A percentile compares a stretch with the other conserved stretches of the same genome.
phyloP scores from a whole-genome alignment of 2,797 vertebrate species.

The Myoxocephalus aenaeus region DNA sequence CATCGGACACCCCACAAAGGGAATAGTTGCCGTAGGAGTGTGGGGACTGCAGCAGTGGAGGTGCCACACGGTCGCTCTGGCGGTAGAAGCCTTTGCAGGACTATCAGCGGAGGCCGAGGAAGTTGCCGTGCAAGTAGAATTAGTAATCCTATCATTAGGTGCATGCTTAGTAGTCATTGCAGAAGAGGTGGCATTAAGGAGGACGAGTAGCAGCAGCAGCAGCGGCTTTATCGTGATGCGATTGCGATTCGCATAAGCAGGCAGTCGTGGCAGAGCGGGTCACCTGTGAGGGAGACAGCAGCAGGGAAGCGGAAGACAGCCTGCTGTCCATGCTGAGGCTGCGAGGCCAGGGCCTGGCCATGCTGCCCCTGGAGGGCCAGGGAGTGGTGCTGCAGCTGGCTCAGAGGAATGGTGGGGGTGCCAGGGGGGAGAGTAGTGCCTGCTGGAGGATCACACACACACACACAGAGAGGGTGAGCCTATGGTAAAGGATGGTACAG shows the following conservation, averaged over 20 bases:
- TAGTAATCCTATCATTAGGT: constrained; percentile 12
- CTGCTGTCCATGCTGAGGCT: constrained; percentile 85
- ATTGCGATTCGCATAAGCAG: constrained; percentile 25
- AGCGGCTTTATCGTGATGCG: constrained; percentile 10
- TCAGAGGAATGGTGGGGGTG: constrained; percentile 86
- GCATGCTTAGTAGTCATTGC: constrained; percentile 13
- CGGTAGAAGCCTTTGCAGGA: not conserved
- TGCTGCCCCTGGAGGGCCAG: constrained; percentile 87
- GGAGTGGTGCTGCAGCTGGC: constrained; percentile 87
- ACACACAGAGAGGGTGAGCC: constrained; percentile 7
- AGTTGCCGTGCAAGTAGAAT: not conserved
- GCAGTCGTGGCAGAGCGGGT: constrained; percentile 57
- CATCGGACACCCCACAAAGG: constrained; percentile 12
- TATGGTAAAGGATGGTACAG: constrained; percentile 35
- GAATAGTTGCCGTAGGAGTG: not conserved
- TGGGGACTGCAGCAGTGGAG: constrained; percentile 1
- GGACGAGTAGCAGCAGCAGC: constrained; percentile 5
- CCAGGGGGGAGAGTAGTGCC: constrained; percentile 86
- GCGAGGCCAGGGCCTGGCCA: constrained; percentile 78
- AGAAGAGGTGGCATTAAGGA: constrained; percentile 25
- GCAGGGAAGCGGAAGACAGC: constrained; percentile 87
- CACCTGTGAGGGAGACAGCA: constrained; percentile 87
- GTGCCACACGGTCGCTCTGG: not conserved
- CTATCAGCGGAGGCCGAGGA: constrained; percentile 12
- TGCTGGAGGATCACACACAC: constrained; percentile 68